phyloP scores from a whole-genome alignment of 2,797 vertebrate species.

The Tokudaia tokunoshimensis region DNA sequence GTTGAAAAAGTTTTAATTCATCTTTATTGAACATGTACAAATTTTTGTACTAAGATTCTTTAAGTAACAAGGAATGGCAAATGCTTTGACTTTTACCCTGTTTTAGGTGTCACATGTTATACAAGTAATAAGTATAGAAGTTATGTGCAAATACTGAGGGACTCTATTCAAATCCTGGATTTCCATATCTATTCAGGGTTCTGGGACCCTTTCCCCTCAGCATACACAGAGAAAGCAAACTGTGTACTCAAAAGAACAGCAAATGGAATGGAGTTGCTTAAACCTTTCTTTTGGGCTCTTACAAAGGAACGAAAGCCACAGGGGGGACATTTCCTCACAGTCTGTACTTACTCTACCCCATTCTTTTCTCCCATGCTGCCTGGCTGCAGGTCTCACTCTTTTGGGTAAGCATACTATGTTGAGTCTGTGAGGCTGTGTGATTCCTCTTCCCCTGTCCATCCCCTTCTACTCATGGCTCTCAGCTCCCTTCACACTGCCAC shows the following conservation, averaged over 20 bases:
- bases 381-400: constrained; percentile 93
- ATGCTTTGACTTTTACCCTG: neutral
- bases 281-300: neutral
- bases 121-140: neutral
- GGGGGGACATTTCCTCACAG: fast-evolving
- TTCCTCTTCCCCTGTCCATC: neutral
- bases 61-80: neutral
- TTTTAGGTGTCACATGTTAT: neutral
- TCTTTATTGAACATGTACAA: neutral
- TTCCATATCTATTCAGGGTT: neutral
- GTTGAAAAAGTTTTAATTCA: neutral
- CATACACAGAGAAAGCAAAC: neutral
- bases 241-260: neutral
- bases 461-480: neutral
- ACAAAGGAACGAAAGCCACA: neutral
- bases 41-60: neutral
- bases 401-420: constrained; percentile 92
- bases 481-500: neutral
- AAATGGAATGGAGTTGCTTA: neutral
- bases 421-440: neutral
- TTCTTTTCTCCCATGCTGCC: constrained; percentile 87
- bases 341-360: constrained; percentile 70
- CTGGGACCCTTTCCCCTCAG: neutral
- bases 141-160: neutral
- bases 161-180: neutral